Percentiles rank a stretch among this genome's conserved stretches.
phyloP scores from a whole-genome alignment of 2,797 vertebrate species.

The Poecilia wingei region DNA sequence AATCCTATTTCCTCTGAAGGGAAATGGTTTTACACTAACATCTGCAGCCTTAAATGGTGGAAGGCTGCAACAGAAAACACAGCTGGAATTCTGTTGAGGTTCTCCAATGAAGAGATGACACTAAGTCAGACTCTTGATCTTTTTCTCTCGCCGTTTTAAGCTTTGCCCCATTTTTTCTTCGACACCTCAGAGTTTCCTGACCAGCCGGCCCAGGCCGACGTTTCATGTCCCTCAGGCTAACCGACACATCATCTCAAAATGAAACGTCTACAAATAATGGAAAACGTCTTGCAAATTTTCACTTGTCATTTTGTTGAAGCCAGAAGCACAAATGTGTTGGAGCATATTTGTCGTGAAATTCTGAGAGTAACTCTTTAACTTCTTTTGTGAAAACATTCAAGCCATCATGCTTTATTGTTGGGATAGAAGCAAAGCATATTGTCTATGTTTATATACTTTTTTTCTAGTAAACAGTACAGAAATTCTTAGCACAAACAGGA shows the following conservation, averaged over 20 bases:
- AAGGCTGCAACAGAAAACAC: conserved; percentile 36
- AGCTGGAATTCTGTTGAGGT: conserved; percentile 24
- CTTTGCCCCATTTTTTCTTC: conserved; percentile 20
- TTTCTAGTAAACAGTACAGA: conserved; percentile 75
- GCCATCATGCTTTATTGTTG: conserved; percentile 88
- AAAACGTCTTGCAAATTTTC: conserved; percentile 12
- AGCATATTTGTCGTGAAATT: conserved; percentile 49
- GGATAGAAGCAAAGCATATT: conserved; percentile 81
- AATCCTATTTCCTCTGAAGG: conserved; percentile 41
- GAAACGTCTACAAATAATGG: not conserved
- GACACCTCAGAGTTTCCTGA: conserved; percentile 44
- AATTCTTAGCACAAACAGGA: conserved; percentile 66
- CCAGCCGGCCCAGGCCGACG: conserved; percentile 20
- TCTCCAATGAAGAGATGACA: conserved; percentile 41
- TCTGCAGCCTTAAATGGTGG: conserved; percentile 27
- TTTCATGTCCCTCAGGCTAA: conserved; percentile 24
- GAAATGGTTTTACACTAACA: conserved; percentile 57
- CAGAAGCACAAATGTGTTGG: conserved; percentile 57
- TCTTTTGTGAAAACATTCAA: conserved; percentile 77
- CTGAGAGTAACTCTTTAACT: conserved; percentile 58
- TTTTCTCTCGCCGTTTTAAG: conserved; percentile 19
- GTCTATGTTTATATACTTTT: conserved; percentile 83
- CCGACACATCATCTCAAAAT: conserved; percentile 11
- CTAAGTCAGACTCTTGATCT: conserved; percentile 24
- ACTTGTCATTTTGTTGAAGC: conserved; percentile 35